These are phyloP conservation scores for Spinibarbus caldwelli DNA, from an alignment of 2,797 vertebrate genomes.

Conservation along the genomic window DNA sequence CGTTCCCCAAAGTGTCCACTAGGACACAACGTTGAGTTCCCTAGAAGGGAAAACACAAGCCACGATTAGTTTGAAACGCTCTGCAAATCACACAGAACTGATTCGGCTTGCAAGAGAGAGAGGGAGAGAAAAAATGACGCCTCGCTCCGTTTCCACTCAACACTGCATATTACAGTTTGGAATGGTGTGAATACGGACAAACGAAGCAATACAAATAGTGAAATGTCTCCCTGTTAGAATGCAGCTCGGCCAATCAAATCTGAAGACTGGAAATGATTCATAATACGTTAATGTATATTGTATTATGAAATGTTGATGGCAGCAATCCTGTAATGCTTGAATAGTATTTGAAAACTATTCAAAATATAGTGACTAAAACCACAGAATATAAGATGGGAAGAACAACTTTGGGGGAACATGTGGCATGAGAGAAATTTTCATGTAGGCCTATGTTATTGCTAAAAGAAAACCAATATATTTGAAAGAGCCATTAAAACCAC, in stretches of 20 bases:
- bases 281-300: not conserved
- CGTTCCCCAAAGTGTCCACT: too few species aligned
- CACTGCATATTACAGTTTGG: not conserved
- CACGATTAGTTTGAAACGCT: not conserved
- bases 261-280: not conserved
- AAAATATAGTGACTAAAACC: not conserved
- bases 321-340: not conserved
- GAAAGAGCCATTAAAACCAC: constrained; percentile 2
- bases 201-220: not conserved
- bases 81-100: not conserved
- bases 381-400: not conserved
- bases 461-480: not conserved
- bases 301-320: not conserved
- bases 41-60: too few species aligned
- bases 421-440: not conserved
- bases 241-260: not conserved
- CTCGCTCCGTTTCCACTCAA: not conserved
- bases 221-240: not conserved
- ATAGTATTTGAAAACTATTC: not conserved
- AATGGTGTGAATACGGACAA: not conserved
- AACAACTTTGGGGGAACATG: not conserved
- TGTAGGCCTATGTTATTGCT: too few species aligned
- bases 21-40: too few species aligned
- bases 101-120: too few species aligned
- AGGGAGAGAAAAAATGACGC: not conserved